Base-by-base conservation (phyloP, 2,113 vertebrate genomes). In the Lophotis ruficrista region DNA sequence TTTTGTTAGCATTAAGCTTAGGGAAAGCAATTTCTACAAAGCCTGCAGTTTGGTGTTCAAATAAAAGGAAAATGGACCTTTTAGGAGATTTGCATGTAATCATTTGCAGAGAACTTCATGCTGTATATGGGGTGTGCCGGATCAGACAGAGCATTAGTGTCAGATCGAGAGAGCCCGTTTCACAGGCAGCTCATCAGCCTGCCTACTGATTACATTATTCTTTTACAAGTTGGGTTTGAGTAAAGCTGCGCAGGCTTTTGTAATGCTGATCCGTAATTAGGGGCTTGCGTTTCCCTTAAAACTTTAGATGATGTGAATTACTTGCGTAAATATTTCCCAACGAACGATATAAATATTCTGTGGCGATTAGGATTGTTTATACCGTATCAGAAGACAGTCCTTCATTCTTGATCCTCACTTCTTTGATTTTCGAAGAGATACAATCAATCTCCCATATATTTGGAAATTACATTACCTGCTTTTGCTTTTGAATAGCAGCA, bases 61-160 rank as follows among this genome's bases (percentile, higher is more conserved):
- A 91, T 92, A 94, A 9, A 9, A 84, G 70, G 89, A 85, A 94
- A 94, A 89, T n/a, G 70, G 78, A 91, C 89, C 83, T 95, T 91
- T 96, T 87, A 95, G 89, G 50, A 95, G 93, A 94, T 95, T 94
- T 94, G 77, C 89, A 95, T 94, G 94, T 80, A 91, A 96, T 95
- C 81, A 73, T 69, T 76, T 65, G 47, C 83, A 80, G 81, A 79
- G 87, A 95, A 79, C 83, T 64, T 92, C 84, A 77, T 92, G 47
- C 85, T 94, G 93, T 61, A 56, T 87, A 79, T 51, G 72, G 89
- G 81, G 70, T 96, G 81, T 92, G 84, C 92, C 61, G 47, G 91
- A 96, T 94, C 95, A 85, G 91, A 94, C 72, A 91, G 66, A 94
- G 93, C 73, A 94, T 95, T 96, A 96, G 54, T 94, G 95, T 96